phyloP scores from a whole-genome alignment of 1,140 invertebrate species.

The Drosophila insularis region DNA sequence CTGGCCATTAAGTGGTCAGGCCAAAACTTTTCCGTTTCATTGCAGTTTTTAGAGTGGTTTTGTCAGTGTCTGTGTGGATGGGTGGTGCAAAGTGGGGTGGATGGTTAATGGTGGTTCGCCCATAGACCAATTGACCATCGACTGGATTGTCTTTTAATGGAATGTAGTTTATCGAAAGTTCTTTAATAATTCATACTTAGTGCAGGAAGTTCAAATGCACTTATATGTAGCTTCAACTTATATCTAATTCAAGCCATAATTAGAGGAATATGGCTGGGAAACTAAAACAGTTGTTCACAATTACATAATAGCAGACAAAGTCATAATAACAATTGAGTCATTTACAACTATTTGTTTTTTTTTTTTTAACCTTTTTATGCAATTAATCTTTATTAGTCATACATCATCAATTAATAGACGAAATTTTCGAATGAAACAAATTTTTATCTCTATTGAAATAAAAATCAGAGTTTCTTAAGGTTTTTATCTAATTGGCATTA shows the following conservation, averaged over 20 bases:
- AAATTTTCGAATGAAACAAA: no score
- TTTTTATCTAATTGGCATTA: no score
- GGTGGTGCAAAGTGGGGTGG: neutral
- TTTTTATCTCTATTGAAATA: no score
- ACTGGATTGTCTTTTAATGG: constrained; percentile 38
- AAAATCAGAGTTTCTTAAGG: no score
- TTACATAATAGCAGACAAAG: neutral
- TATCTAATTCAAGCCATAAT: constrained; percentile 1
- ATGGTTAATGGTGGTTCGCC: no score
- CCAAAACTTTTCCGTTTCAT: constrained; percentile 50
- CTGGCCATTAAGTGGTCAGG: constrained; percentile 62
- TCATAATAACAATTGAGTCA: no score
- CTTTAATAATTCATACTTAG: neutral
- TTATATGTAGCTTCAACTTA: neutral
- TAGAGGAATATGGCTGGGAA: neutral
- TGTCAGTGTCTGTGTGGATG: neutral
- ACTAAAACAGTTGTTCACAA: neutral
- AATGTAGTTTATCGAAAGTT: constrained; percentile 11
- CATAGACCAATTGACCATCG: neutral
- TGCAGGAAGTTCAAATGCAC: neutral
- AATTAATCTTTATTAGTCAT: no score
- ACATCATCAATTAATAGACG: no score
- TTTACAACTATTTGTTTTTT: no score
- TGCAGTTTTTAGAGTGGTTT: constrained; percentile 44
- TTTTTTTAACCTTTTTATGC: no score